Evolutionary conservation across 1,140 invertebrate species (phyloP).

Genomic region (Drosophila punjabiensis): DNA sequence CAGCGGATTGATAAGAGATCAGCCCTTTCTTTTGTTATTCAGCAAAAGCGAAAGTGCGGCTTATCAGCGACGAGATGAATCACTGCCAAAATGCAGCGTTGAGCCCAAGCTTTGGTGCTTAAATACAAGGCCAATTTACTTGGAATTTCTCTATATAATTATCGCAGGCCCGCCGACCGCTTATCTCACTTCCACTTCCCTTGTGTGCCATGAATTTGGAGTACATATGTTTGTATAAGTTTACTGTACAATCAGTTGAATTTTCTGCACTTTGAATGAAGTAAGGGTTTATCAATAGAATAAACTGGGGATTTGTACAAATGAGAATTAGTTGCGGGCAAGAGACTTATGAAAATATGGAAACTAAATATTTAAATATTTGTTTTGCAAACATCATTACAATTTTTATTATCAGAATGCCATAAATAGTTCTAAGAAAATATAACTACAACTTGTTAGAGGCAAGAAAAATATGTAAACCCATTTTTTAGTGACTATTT

Average conservation of each 20-base stretch:
- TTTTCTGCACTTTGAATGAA: conserved; percentile 8
- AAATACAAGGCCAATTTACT: conserved; percentile 4
- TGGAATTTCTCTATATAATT: conserved; percentile 5
- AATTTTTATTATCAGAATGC: background rate
- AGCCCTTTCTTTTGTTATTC: conserved; percentile 22
- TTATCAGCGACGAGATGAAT: conserved; percentile 36
- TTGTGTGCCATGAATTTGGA: background rate
- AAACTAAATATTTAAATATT: background rate
- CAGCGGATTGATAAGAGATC: conserved; percentile 44
- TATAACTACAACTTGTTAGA: background rate
- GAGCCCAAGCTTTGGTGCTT: background rate
- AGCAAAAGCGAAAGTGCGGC: conserved; percentile 40
- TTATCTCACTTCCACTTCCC: conserved; percentile 34
- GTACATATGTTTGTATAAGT: background rate
- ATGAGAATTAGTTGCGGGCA: background rate
- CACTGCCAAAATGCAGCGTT: conserved; percentile 11
- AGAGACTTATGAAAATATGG: background rate
- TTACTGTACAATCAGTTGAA: background rate
- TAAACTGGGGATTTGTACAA: background rate
- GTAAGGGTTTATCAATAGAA: background rate
- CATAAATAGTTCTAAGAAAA: background rate
- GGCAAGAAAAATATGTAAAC: background rate
- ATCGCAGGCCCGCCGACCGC: background rate
- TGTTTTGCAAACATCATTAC: background rate
- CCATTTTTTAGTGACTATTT: background rate